Evolutionary conservation across 1,140 invertebrate genomes (phyloP), one percentile per base, ranked within the genome.

Genomic region (Scaptomyza graminum): DNA sequence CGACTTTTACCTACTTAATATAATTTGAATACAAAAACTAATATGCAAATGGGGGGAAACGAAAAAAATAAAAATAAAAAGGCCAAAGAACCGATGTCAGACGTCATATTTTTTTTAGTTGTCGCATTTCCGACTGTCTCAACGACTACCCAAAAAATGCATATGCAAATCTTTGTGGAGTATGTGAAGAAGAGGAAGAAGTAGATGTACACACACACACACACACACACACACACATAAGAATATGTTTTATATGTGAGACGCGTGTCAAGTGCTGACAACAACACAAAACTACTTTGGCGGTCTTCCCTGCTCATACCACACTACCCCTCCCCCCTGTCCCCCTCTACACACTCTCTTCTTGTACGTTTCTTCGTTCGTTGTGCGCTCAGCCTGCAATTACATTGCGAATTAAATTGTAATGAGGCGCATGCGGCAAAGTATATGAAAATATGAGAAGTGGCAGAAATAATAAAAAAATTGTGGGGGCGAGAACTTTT

Each of bases 361-460:
- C 59, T 64, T 34, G 31, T n/a, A n/a, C 41, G 9, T 34, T 44
- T 46, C 37, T 72, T 34, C 28, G 15, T 72, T 34, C 28, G 15
- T 37, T n/a, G 44, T 57, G 39, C 39, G 39, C 39, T 55, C 70
- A 64, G 78, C 61, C 61, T 87, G 75, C 79, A 87, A 87, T 87
- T 89, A 83, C 84, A 89, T 83, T 87, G 75, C 83, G 84, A 89
- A 87, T 89, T 83, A 89, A 87, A 87, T 87, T 87, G 84, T 87
- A 89, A 87, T 87, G 83, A 87, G 83, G 83, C 83, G 83, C 82
- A 88, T 88, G 79, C 67, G 75, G 74, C 74, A 60, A 73, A 85
- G 87, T 87, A 75, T 81, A 75, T 81, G 82, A 87, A 85, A 74
- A 85, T 81, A 85, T 81, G 78, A 81, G 77, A 52, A 68, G 68